Percentiles rank a stretch among this genome's conserved stretches.
phyloP scores from a whole-genome alignment of 2,113 vertebrate species.

The Neopipo cinnamomea region DNA sequence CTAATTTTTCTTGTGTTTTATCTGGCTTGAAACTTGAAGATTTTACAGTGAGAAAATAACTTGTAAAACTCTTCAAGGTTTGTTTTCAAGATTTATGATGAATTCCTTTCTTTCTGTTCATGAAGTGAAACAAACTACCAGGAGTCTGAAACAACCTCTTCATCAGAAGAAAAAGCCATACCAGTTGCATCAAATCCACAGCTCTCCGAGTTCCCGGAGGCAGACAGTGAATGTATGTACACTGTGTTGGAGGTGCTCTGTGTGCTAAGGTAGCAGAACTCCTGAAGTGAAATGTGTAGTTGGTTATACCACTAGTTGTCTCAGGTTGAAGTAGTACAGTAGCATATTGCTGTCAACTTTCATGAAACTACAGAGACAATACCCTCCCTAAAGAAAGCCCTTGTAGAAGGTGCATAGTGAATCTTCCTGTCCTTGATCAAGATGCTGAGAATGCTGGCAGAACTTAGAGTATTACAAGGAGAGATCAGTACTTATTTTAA shows the following conservation, averaged over 20 bases:
- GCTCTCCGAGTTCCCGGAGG: background rate
- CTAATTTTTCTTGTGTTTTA: background rate
- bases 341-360: background rate
- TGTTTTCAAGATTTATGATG: background rate
- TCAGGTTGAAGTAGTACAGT: background rate
- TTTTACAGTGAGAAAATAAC: background rate
- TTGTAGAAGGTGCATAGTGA: background rate
- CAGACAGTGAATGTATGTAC: slow-evolving; percentile 54
- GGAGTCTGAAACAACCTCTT: background rate
- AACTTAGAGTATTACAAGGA: background rate
- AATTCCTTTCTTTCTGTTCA: background rate
- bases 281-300: background rate
- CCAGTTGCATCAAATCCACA: background rate
- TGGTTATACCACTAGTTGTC: background rate
- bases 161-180: slow-evolving; percentile 17
- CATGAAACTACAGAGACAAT: background rate
- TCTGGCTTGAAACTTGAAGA: background rate
- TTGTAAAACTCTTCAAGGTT: background rate
- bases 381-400: background rate
- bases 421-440: background rate
- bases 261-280: background rate
- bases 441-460: background rate
- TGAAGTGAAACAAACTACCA: slow-evolving; percentile 31
- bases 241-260: background rate
- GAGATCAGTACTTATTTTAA: background rate